Evolutionary conservation across 2,888 invertebrate genomes (phyloP).

Genomic region (Chamaedrilus cognettii): DNA sequence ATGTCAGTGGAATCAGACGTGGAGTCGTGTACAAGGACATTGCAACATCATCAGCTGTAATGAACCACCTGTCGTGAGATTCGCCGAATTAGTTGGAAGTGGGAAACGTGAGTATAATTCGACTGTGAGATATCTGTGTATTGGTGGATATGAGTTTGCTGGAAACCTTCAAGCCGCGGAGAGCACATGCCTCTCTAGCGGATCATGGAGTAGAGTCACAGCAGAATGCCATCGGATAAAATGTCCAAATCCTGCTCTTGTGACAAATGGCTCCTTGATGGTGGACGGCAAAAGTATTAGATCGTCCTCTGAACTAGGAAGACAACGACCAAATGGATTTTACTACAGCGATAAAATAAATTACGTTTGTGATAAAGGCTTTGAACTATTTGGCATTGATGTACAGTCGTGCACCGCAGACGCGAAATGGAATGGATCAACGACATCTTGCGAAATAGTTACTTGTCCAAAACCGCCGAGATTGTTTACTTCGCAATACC

Average conservation of each 20-base stretch:
- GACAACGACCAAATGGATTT: constrained; percentile 10
- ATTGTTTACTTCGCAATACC: neutral
- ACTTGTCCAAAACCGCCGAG: constrained; percentile 18
- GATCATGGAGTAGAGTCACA: constrained; percentile 24
- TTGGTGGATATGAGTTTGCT: constrained; percentile 12
- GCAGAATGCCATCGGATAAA: constrained; percentile 43
- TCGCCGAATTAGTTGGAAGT: constrained; percentile 9
- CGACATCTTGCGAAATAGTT: constrained; percentile 19
- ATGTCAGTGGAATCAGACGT: constrained; percentile 43
- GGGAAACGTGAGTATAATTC: constrained; percentile 5
- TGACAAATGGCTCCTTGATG: constrained; percentile 24
- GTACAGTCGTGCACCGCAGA: constrained; percentile 18
- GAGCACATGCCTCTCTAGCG: constrained; percentile 16
- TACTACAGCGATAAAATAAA: constrained; percentile 7
- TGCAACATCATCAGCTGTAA: constrained; percentile 27
- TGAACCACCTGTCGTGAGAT: constrained; percentile 15
- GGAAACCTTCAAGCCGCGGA: constrained; percentile 20
- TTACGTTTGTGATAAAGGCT: constrained; percentile 23
- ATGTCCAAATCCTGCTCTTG: constrained; percentile 51
- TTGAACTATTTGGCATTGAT: constrained; percentile 19
- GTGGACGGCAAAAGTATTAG: constrained; percentile 3
- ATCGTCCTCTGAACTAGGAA: constrained; percentile 32
- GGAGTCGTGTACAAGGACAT: constrained; percentile 36
- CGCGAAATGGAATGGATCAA: constrained; percentile 26
- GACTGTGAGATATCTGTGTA: constrained; percentile 8